Conservation (phyloP, 2,797 vertebrate species). For the Acanthurus lineatus region DNA sequence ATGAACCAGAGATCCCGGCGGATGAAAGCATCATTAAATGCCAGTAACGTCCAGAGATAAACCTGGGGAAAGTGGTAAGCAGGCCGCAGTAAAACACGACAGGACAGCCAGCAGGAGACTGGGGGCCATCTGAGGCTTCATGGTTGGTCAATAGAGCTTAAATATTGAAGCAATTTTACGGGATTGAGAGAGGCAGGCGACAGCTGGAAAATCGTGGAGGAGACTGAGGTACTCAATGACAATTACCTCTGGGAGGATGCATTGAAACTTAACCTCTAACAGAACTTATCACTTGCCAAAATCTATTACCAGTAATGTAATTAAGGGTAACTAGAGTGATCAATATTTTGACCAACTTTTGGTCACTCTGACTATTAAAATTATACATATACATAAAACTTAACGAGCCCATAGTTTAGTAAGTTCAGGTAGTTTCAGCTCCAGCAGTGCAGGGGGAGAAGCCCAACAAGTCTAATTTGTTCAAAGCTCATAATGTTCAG, state of each 20-base stretch:
- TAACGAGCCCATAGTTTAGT: neutral
- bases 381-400: neutral
- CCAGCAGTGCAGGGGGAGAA: too few relatives aligned
- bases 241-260: slow-evolving; percentile 39
- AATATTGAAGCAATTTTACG: slow-evolving; percentile 53
- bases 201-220: slow-evolving; percentile 16
- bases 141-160: slow-evolving; percentile 68
- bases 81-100: slow-evolving; percentile 67
- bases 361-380: neutral
- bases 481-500: too few relatives aligned
- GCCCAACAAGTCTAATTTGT: too few relatives aligned
- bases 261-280: slow-evolving; percentile 10
- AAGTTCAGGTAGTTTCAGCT: neutral
- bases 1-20: slow-evolving; percentile 59
- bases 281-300: slow-evolving; percentile 14
- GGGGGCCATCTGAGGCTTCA: slow-evolving; percentile 48
- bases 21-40: slow-evolving; percentile 73
- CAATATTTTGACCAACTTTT: slow-evolving; percentile 12
- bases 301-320: slow-evolving; percentile 12
- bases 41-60: slow-evolving; percentile 66
- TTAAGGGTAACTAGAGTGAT: neutral
- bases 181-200: slow-evolving; percentile 43
- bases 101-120: slow-evolving; percentile 69
- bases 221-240: slow-evolving; percentile 33
- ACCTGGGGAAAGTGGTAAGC: slow-evolving; percentile 53